Conservation (phyloP, 1,140 invertebrate genomes). For the Melipona quadrifasciata region DNA sequence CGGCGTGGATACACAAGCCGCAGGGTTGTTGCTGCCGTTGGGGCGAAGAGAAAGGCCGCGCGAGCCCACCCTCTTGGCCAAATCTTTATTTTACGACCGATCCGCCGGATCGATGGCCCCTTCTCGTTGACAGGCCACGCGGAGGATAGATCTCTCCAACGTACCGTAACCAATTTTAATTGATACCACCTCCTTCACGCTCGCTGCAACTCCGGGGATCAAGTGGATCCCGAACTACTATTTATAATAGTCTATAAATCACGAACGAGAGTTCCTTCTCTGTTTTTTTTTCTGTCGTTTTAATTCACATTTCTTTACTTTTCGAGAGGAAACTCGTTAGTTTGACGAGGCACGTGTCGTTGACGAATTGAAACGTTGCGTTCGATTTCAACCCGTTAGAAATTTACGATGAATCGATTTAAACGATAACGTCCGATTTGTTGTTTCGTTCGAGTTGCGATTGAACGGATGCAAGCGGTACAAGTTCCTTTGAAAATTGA, state of each 20-base stretch:
- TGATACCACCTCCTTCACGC: slow-evolving; percentile 42
- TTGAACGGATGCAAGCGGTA: too few species aligned
- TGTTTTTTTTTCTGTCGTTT: slow-evolving; percentile 23
- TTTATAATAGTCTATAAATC: slow-evolving; percentile 26
- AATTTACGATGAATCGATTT: too few species aligned
- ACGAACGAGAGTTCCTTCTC: neutral
- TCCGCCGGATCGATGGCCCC: slow-evolving; percentile 55
- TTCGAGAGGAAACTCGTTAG: too few species aligned
- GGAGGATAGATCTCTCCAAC: slow-evolving; percentile 27
- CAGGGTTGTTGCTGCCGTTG: slow-evolving; percentile 37
- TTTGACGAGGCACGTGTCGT: neutral
- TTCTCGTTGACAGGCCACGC: slow-evolving; percentile 38
- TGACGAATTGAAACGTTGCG: neutral
- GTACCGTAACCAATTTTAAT: slow-evolving; percentile 65
- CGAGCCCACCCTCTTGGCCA: slow-evolving; percentile 45
- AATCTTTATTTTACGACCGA: slow-evolving; percentile 72
- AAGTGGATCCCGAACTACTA: slow-evolving; percentile 6
- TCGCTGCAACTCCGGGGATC: neutral
- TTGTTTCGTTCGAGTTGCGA: too few species aligned
- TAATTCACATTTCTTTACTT: slow-evolving; percentile 23
- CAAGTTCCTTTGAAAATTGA: neutral
- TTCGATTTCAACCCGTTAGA: too few species aligned
- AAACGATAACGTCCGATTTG: too few species aligned
- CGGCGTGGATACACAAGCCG: slow-evolving; percentile 37
- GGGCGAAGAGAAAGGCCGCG: slow-evolving; percentile 48